These are phyloP conservation scores for Xanthia icteritia DNA, from an alignment of 2,888 invertebrate species.

Conservation along the genomic window DNA sequence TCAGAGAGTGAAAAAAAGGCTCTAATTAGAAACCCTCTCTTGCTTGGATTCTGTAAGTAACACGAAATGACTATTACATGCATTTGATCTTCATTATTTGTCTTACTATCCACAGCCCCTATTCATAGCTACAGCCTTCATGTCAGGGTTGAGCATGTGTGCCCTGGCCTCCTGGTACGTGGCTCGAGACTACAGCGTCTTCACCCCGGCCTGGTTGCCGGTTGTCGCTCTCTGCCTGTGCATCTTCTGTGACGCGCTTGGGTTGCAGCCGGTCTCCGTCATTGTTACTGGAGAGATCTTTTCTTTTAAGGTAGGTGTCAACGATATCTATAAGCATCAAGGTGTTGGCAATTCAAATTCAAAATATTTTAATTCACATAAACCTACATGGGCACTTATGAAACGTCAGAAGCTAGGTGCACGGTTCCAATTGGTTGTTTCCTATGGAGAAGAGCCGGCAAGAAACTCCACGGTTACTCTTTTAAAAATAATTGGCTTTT, in stretches of 20 bases:
- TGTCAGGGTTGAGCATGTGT: constrained; percentile 85
- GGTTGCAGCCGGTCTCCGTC: constrained; percentile 88
- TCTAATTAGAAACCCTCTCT: not conserved
- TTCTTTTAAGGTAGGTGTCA: constrained; percentile 81
- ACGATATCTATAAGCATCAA: not conserved
- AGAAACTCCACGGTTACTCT: too few relatives aligned
- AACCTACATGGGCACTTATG: too few relatives aligned
- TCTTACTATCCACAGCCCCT: constrained; percentile 73
- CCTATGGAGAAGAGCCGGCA: too few relatives aligned
- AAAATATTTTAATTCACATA: too few relatives aligned
- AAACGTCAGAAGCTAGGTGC: too few relatives aligned
- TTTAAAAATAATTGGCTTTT: too few relatives aligned
- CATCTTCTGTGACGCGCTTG: constrained; percentile 88
- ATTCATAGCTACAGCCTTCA: constrained; percentile 76
- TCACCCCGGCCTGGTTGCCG: constrained; percentile 86
- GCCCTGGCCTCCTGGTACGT: constrained; percentile 84
- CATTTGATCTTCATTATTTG: not conserved
- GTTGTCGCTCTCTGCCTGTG: constrained; percentile 86
- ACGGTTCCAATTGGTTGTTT: too few relatives aligned
- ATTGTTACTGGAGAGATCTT: constrained; percentile 89
- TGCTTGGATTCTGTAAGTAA: not conserved
- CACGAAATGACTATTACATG: not conserved
- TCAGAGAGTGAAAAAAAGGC: not conserved
- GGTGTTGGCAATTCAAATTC: too few relatives aligned
- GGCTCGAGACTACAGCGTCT: constrained; percentile 72